Evolutionary conservation across 2,888 invertebrate species (phyloP), one percentile per base, ranked within the genome.

Genomic region (Falcaria lacertinaria): DNA sequence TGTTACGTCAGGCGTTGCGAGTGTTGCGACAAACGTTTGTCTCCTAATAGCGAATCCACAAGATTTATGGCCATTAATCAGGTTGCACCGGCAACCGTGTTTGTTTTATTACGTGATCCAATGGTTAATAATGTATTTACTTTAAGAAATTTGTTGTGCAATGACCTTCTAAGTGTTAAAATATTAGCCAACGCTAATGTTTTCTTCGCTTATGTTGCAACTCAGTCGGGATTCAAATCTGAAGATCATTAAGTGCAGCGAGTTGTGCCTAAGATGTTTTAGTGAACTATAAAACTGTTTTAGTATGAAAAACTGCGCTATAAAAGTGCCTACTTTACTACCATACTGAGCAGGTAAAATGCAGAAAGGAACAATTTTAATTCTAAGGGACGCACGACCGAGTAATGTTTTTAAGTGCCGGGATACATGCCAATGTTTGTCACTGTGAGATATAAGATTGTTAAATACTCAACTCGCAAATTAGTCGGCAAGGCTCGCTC

Each of bases 1-100:
- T 69, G 69, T 86, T 80, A 80, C 81, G 80, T 77, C 76, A 62
- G 55, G 52, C 52, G 69, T 85, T 86, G 75, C 82, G 77, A 79
- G 52, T 52, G 69, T 85, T 86, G 75, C 82, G 77, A 79, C 73
- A 78, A 72, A 63, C 71, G 64, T 78, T 70, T 81, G 80, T 81
- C 79, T 76, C 78, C 61, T 71, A 73, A 69, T 78, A 80, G 80
- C 80, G 69, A 81, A 78, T 79, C 68, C 64, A 54, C 58, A 37
- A 74, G 81, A 82, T 83, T 82, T 81, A 82, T 78, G 52, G 67
- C 62, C 57, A 70, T 73, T 75, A 80, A 80, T 80, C 73, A 71
- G 75, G 62, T 73, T 72, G 59, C 58, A 58, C 57, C 61, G 60
- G 68, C 67, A 63, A 67, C 64, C 36, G 36, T 69, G 65, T 74